Evolutionary conservation across 2,888 invertebrate species (phyloP), one percentile per base, ranked within the genome.

Genomic region (Nycteola revayana): DNA sequence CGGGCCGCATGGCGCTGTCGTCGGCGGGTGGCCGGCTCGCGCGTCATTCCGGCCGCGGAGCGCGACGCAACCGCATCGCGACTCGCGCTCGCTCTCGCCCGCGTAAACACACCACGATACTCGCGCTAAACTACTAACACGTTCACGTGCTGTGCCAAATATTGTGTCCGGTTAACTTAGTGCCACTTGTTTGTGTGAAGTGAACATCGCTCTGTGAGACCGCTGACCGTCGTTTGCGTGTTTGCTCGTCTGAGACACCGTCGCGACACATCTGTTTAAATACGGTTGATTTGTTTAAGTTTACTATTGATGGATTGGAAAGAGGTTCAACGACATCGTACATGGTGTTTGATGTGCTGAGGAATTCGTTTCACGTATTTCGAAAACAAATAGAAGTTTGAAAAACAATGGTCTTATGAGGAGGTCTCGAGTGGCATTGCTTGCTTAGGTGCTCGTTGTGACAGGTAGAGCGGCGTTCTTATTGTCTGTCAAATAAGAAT

Each of bases 41-140:
- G 79, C 85, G 84, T 76, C 86, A 87, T 66, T 84, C 83, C 81
- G 81, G 79, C 84, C 85, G 84, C 81, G 85, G 79, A 84, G 76
- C 76, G 84, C 84, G 75, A 69, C 72, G 66, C 51, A 57, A 58
- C 59, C 73, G 76, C 77, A 74, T 66, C 65, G 74, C 69, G 68
- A 55, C 56, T 56, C 60, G 63, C 74, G 66, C 64, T 60, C 58
- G 56, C 53, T 44, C 60, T 42, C 66, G 41, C 58, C 46, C 63
- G 63, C 62, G 68, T 65, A 66, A 66, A 67, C 69, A 63, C 66
- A 46, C 58, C 54, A 52, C 60, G 56, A 61, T 60, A 59, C 68
- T 65, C 70, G 64, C 55, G 57, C 42, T 25, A 25, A 25, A 30
- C 46, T 37, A 43, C 52, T 60, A 55, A 56, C 60, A 54, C 50